Conservation (phyloP, 2,888 invertebrate species). For the Thyatira batis region DNA sequence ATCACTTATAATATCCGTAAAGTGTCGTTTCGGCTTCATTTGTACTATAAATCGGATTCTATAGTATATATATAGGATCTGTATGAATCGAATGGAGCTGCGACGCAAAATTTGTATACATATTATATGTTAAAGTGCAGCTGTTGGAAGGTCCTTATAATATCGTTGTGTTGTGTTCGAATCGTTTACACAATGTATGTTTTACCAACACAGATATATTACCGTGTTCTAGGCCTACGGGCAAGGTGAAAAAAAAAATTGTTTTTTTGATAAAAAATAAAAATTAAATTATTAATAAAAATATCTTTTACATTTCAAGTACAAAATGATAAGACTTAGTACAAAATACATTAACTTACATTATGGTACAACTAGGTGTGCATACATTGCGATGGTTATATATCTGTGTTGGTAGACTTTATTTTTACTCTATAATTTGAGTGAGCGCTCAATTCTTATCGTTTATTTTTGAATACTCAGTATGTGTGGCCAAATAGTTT, state of each 20-base stretch:
- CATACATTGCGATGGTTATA: background rate
- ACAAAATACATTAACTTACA: background rate
- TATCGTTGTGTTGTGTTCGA: no score
- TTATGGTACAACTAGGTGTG: background rate
- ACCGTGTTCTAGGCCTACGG: background rate
- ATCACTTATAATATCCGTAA: conserved; percentile 1
- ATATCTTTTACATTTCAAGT: background rate
- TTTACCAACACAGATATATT: background rate
- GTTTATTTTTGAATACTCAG: conserved; percentile 35
- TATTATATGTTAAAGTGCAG: background rate
- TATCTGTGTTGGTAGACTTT: background rate
- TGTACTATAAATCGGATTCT: no score
- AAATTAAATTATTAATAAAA: background rate
- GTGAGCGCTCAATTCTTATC: conserved; percentile 9
- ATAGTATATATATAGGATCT: no score
- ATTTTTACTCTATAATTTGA: conserved; percentile 19
- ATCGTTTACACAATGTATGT: no score
- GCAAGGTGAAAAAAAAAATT: no score
- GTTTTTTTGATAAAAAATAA: no score
- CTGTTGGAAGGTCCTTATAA: background rate
- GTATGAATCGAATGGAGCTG: background rate
- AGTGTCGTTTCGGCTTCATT: conserved; percentile 2
- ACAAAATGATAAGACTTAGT: background rate
- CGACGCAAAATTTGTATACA: background rate
- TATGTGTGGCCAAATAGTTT: conserved; percentile 55